Evolutionary conservation across 2,888 invertebrate species (phyloP), one percentile per base, ranked within the genome.

Genomic region (Geotrupes spiniger): DNA sequence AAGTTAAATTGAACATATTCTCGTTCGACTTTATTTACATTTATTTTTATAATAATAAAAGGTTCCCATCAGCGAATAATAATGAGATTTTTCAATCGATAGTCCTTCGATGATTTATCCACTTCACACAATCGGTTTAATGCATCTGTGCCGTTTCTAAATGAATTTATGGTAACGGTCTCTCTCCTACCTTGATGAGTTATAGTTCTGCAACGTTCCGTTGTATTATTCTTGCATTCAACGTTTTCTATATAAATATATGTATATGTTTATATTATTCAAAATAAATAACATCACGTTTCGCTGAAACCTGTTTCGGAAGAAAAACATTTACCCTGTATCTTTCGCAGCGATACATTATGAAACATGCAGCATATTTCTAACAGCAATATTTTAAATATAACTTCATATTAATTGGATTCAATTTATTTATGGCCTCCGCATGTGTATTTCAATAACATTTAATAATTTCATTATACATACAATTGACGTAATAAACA

Each of bases 181-280:
- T 38, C 14, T 15, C 38, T 25, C 21, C 33, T n/a, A 12, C 25
- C 53, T 44, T 43, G 54, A 56, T 59, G 59, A 62, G 51, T 62
- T 61, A 61, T 60, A 52, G 57, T 60, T 58, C 53, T 55, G 56
- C 60, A 58, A 43, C 45, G 29, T 48, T 49, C 52, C 49, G 49
- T 52, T 46, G 49, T 52, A 60, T 58, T 59, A 60, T 54, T 43
- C 52, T 53, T 47, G 60, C 60, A 60, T 58, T 58, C 54, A 52
- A 59, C 56, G 54, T 60, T 61, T 62, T 61, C 62, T 64, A 59
- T 63, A 62, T 56, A 63, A 60, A 59, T 60, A 56, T 57, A 61
- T 60, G 61, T 62, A 60, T 63, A 64, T 62, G 63, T 65, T 62
- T 62, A 65, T 64, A 61, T 66, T 63, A 66, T 65, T 63, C 63